Conservation (phyloP, 2,888 invertebrate species). For the Nowickia ferox region DNA sequence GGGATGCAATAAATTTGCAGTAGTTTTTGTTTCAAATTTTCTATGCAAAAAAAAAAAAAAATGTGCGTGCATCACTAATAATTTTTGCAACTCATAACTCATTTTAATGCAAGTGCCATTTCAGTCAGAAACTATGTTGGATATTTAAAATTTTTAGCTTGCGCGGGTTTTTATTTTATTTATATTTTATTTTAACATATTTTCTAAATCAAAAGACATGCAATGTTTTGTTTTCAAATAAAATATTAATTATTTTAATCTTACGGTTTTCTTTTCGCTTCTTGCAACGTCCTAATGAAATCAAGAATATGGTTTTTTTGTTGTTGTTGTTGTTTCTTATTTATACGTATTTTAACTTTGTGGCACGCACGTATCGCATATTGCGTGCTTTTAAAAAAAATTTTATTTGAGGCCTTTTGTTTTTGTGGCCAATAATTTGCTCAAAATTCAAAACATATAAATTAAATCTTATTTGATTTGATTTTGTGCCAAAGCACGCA, state of each 20-base stretch:
- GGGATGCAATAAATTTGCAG: slow-evolving; percentile 2
- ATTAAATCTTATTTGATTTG: slow-evolving; percentile 64
- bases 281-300: slow-evolving; percentile 9
- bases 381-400: slow-evolving; percentile 47
- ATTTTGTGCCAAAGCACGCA: slow-evolving; percentile 69
- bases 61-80: slow-evolving; percentile 42
- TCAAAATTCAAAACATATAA: slow-evolving; percentile 58
- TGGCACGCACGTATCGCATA: slow-evolving; percentile 37
- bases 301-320: slow-evolving; percentile 10
- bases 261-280: slow-evolving; percentile 1
- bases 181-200: neutral
- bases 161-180: neutral
- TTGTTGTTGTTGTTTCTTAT: no score
- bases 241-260: slow-evolving; percentile 60
- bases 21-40: slow-evolving; percentile 8
- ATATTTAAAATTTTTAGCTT: slow-evolving; percentile 33
- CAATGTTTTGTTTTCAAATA: slow-evolving; percentile 59
- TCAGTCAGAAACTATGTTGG: neutral
- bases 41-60: slow-evolving; percentile 25
- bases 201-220: slow-evolving; percentile 59
- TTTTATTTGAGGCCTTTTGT: slow-evolving; percentile 3
- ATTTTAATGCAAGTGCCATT: slow-evolving; percentile 20
- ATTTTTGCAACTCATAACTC: slow-evolving; percentile 17
- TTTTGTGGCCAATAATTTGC: slow-evolving; percentile 56
- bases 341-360: slow-evolving; percentile 14